phyloP scores from a whole-genome alignment of 2,113 vertebrate species.

The Noturus placidus region DNA sequence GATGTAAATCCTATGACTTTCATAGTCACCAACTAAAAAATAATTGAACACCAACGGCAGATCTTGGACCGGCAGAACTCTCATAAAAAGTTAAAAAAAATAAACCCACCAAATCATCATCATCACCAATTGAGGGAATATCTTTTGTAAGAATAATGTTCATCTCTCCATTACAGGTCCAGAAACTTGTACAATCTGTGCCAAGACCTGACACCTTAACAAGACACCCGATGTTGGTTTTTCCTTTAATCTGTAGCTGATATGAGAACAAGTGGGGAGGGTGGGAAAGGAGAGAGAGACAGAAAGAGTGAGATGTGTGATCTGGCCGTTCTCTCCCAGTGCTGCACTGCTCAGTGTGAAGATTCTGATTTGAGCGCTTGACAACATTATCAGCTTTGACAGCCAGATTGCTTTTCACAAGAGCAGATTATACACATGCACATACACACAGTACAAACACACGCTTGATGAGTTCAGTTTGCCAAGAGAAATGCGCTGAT shows the following conservation, averaged over 20 bases:
- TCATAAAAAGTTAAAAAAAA: background rate
- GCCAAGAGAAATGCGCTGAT: slow-evolving; percentile 52
- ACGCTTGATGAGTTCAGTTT: slow-evolving; percentile 45
- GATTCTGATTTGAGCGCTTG: slow-evolving; percentile 68
- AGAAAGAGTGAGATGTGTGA: slow-evolving; percentile 31
- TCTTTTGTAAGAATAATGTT: background rate
- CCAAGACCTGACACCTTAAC: slow-evolving; percentile 11
- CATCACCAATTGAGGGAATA: background rate
- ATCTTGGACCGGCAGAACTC: background rate
- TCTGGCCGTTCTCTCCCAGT: slow-evolving; percentile 21
- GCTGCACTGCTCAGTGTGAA: slow-evolving; percentile 58
- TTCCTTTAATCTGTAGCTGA: slow-evolving; percentile 12
- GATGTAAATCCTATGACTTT: background rate
- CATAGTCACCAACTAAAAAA: background rate
- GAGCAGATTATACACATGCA: slow-evolving; percentile 64
- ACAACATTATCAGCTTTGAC: slow-evolving; percentile 75
- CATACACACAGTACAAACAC: slow-evolving; percentile 44
- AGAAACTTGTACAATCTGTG: background rate
- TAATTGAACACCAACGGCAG: background rate
- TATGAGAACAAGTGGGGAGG: slow-evolving; percentile 32
- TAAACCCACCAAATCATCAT: background rate
- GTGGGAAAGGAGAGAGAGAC: slow-evolving; percentile 57
- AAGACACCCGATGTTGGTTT: background rate
- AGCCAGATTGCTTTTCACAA: slow-evolving; percentile 77
- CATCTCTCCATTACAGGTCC: background rate